phyloP scores from a whole-genome alignment of 1,140 invertebrate genomes.

The Drosophila albomicans region DNA sequence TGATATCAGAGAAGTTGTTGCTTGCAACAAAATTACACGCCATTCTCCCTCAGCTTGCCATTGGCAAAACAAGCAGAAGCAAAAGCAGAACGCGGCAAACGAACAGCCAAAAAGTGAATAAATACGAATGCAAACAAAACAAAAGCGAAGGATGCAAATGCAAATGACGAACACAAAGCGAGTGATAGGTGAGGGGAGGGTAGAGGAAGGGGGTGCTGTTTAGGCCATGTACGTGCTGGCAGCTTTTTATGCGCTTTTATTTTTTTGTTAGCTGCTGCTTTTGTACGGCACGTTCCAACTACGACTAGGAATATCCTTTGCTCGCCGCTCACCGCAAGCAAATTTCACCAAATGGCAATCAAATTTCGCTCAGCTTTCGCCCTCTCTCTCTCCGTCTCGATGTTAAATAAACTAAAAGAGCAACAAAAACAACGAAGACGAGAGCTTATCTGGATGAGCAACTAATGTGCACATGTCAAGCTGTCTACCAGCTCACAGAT shows the following conservation, averaged over 20 bases:
- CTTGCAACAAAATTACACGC: constrained; percentile 69
- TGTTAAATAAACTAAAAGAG: constrained; percentile 25
- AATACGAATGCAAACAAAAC: constrained; percentile 64
- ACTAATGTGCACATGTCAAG: constrained; percentile 65
- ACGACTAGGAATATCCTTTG: constrained; percentile 5
- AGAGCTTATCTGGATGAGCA: constrained; percentile 50
- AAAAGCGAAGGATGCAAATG: constrained; percentile 55
- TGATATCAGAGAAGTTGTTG: constrained; percentile 66
- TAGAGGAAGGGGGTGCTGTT: constrained; percentile 9
- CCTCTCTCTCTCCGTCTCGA: neutral
- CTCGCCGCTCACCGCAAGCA: constrained; percentile 26
- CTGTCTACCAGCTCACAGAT: constrained; percentile 44
- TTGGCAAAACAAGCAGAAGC: constrained; percentile 61
- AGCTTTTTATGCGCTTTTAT: constrained; percentile 24
- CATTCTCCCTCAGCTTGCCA: constrained; percentile 43
- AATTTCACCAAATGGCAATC: constrained; percentile 60
- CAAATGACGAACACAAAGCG: constrained; percentile 37
- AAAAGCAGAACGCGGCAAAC: neutral
- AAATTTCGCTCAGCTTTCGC: constrained; percentile 45
- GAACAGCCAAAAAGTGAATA: constrained; percentile 61
- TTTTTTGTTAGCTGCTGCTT: constrained; percentile 20
- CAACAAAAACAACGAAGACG: constrained; percentile 6
- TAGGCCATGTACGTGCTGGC: constrained; percentile 50
- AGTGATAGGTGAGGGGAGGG: neutral
- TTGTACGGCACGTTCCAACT: constrained; percentile 48